These are phyloP conservation scores for Telmatherina bonti DNA, from an alignment of 2,797 vertebrate species.

Conservation along the genomic window DNA sequence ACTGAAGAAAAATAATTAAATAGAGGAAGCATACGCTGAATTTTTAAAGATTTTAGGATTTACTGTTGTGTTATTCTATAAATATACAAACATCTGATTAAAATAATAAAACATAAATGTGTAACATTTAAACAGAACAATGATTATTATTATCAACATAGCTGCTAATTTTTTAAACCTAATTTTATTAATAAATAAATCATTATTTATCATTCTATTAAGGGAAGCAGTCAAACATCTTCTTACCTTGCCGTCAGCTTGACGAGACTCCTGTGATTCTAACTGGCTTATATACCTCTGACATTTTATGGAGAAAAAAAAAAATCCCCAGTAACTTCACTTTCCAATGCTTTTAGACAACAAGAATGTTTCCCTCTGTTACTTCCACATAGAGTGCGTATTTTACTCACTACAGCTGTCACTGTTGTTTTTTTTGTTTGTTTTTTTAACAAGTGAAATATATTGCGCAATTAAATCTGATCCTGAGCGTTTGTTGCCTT, in stretches of 20 bases:
- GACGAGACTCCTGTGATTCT: not conserved
- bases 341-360: slow-evolving; percentile 9
- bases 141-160: not conserved
- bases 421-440: not conserved
- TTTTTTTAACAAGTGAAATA: not conserved
- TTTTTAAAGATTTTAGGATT: not conserved
- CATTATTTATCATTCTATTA: not conserved
- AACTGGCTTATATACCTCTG: slow-evolving; percentile 28
- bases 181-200: not conserved
- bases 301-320: slow-evolving; percentile 7
- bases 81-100: not conserved
- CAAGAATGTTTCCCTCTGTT: not conserved
- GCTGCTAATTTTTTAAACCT: not conserved
- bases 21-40: too few species aligned
- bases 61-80: not conserved
- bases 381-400: slow-evolving; percentile 39
- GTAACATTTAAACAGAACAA: not conserved
- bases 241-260: slow-evolving; percentile 49
- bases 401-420: not conserved
- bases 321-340: slow-evolving; percentile 48
- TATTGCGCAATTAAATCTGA: too few species aligned
- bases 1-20: too few species aligned
- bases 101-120: not conserved
- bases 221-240: not conserved
- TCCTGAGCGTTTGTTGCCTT: not conserved